Evolutionary conservation across 2,113 vertebrate genomes (phyloP).

Genomic region (Glaucomys volans): DNA sequence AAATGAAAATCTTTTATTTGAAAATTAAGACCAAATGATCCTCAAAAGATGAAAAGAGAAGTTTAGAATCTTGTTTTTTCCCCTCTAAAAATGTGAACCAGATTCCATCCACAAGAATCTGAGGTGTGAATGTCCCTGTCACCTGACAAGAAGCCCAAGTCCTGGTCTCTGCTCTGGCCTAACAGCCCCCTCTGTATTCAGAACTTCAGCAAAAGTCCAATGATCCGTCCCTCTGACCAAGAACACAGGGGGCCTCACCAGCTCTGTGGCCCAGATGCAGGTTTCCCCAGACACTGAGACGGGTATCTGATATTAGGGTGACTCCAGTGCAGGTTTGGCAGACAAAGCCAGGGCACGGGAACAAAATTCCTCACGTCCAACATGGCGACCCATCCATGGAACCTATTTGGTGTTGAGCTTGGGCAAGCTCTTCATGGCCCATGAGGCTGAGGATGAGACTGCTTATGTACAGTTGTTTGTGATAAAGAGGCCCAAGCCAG

Average conservation of each 20-base stretch:
- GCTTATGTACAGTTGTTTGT: not conserved
- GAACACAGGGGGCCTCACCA: not conserved
- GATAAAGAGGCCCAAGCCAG: not conserved
- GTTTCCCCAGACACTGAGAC: not conserved
- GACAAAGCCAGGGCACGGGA: not conserved
- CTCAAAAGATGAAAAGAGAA: not conserved
- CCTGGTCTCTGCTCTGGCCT: not conserved
- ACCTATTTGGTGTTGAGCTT: not conserved
- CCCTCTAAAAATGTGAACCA: not conserved
- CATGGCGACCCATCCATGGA: no score
- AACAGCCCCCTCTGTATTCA: no score
- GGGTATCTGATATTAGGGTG: not conserved
- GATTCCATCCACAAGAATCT: not conserved
- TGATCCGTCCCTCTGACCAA: not conserved
- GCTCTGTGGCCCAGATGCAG: not conserved
- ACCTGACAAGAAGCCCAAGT: no score
- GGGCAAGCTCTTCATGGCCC: not conserved
- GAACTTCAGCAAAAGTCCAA: not conserved
- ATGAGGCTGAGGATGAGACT: not conserved
- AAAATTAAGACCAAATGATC: not conserved
- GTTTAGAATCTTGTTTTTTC: not conserved
- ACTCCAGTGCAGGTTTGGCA: not conserved
- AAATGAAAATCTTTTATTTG: not conserved
- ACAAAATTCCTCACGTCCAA: not conserved
- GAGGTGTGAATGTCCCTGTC: not conserved